Percentiles rank a stretch among this genome's conserved stretches.
phyloP scores from a whole-genome alignment of 2,888 invertebrate genomes.

The Bugula neritina region DNA sequence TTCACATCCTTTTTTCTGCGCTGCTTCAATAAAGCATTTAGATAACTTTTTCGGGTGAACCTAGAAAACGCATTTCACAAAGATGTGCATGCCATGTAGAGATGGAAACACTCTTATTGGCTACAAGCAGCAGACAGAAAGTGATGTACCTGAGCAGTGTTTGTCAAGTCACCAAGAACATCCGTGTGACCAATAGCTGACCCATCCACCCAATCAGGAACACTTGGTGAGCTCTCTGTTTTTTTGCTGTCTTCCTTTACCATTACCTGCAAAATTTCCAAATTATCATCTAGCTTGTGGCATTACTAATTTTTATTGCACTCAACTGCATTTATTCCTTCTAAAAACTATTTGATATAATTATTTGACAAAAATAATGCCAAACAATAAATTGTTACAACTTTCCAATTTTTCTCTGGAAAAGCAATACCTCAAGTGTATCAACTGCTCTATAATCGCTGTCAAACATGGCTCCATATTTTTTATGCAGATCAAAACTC shows the following conservation, averaged over 20 bases:
- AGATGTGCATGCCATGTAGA: no score
- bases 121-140: not conserved
- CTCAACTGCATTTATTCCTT: no score
- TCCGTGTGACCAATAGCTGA: not conserved
- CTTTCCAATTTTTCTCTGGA: no score
- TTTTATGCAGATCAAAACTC: conserved; percentile 33
- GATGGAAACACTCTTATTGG: not conserved
- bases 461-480: conserved; percentile 28
- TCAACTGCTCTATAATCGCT: conserved; percentile 3
- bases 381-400: no score
- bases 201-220: conserved; percentile 24
- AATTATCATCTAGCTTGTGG: no score
- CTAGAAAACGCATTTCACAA: conserved; percentile 29
- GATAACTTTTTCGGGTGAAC: conserved; percentile 33
- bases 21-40: conserved; percentile 30
- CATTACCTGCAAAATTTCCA: not conserved
- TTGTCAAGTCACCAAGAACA: not conserved
- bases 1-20: conserved; percentile 25
- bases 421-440: conserved; percentile 28
- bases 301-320: no score
- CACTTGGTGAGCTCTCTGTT: not conserved
- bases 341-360: no score
- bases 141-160: conserved; percentile 26
- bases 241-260: not conserved
- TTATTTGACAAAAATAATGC: no score